Conservation (phyloP, 2,797 vertebrate species). For the Malacoctenus gilli region DNA sequence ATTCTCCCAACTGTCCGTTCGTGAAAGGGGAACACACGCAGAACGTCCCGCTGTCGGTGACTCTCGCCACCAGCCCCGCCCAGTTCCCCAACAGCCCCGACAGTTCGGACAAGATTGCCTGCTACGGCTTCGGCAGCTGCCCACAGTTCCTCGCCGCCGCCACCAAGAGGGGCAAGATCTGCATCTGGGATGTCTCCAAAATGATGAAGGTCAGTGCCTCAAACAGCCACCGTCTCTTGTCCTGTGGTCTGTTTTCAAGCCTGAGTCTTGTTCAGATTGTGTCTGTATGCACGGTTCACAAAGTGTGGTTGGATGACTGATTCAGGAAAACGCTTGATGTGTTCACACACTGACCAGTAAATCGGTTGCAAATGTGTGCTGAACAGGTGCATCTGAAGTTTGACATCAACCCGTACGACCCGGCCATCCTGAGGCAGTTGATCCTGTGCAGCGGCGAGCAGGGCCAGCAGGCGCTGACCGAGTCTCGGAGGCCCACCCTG, state of each 20-base stretch:
- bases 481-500: constrained; percentile 92
- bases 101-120: constrained; percentile 93
- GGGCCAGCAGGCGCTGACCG: constrained; percentile 82
- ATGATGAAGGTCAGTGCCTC: constrained; percentile 96
- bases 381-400: constrained; percentile 96
- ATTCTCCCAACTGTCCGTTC: constrained; percentile 98
- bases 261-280: no score
- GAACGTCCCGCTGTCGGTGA: constrained; percentile 97
- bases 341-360: no score
- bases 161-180: constrained; percentile 97
- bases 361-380: constrained; percentile 16
- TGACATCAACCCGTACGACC: constrained; percentile 97
- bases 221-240: no score
- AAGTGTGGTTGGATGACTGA: no score
- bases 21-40: constrained; percentile 99
- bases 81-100: constrained; percentile 94
- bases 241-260: no score
- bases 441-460: constrained; percentile 89
- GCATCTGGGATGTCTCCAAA: constrained; percentile 98
- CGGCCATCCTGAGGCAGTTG: constrained; percentile 93
- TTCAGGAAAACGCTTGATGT: no score
- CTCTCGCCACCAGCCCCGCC: constrained; percentile 95
- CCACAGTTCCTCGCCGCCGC: constrained; percentile 96
- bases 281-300: no score
- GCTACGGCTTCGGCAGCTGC: constrained; percentile 97